Conservation (phyloP, 2,797 vertebrate species). For the Salmo trutta region DNA sequence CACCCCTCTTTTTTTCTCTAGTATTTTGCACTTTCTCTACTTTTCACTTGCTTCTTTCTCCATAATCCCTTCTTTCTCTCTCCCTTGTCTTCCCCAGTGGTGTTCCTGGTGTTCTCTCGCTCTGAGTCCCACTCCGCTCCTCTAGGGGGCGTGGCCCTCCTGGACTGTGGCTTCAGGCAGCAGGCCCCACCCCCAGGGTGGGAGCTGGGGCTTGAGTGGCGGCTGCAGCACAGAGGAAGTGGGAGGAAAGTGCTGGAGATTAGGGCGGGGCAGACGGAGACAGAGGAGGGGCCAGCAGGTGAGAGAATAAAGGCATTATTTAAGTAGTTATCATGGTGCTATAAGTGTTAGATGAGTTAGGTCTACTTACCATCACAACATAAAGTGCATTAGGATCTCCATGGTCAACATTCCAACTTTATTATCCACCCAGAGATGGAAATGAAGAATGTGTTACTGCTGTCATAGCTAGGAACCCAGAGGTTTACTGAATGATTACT, state of each 20-base stretch:
- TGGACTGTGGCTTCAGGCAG: conserved; percentile 81
- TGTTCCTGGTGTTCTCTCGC: conserved; percentile 80
- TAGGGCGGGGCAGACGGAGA: conserved; percentile 47
- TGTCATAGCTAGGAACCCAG: neutral
- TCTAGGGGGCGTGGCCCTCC: conserved; percentile 66
- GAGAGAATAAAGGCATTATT: conserved; percentile 26
- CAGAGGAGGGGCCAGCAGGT: conserved; percentile 59
- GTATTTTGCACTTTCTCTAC: neutral
- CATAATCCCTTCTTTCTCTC: neutral
- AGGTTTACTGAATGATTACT: neutral
- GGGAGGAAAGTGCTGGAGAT: conserved; percentile 73
- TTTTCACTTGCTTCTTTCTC: conserved; percentile 16
- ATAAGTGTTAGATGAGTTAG: neutral
- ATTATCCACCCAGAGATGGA: neutral
- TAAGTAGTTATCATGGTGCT: neutral
- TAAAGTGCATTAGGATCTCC: neutral
- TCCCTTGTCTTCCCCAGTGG: conserved; percentile 65
- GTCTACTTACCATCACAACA: neutral
- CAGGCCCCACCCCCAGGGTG: conserved; percentile 54
- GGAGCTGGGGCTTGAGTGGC: conserved; percentile 77
- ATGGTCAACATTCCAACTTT: neutral
- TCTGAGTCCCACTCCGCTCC: conserved; percentile 59
- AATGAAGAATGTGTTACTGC: neutral
- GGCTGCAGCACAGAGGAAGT: conserved; percentile 80
- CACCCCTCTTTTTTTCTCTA: neutral